Evolutionary conservation across 2,888 invertebrate species (phyloP), one percentile per base, ranked within the genome.

Genomic region (Cephus sareptanus): DNA sequence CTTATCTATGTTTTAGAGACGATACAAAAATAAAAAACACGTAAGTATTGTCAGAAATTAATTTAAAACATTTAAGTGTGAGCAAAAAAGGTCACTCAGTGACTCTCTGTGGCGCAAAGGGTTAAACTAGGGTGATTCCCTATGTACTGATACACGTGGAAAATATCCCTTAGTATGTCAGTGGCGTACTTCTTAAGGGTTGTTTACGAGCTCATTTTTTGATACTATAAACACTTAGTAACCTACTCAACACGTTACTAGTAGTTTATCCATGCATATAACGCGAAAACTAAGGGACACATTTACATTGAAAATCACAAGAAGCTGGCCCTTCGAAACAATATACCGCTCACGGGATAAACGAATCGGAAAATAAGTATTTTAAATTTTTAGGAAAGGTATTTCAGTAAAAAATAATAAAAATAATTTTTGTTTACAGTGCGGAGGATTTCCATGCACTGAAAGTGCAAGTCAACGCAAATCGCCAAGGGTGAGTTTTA

Each of bases 391-490:
- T 40, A 15, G 6, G 56, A 23, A 9, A 9, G 23, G 9, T 23
- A 9, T 56, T 56, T 23, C 23, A 56, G 56, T 56, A 56, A 56
- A 23, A 23, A 56, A 23, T 69, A 23, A 68, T n/a, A 75, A 69
- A 68, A 15, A 69, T 56, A 11, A 75, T 69, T 31, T 11, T 68
- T 37, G 83, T 77, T 90, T 90, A 80, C 89, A 91, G 91, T 91
- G 91, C 70, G 90, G 89, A 82, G 88, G 89, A 77, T 88, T 88
- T 70, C 89, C 90, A 12, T 91, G 91, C 79, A 85, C 86, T 78
- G 89, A 90, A 81, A 86, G 77, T 73, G 78, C 82, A 73, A 85
- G 78, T 77, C 87, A 89, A 77, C 89, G 88, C 75, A 91, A 90
- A 84, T 82, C 88, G 74, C 85, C 88, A 34, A 89, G 90, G 86